phyloP scores from a whole-genome alignment of 2,797 vertebrate species.

The Pangasius djambal region DNA sequence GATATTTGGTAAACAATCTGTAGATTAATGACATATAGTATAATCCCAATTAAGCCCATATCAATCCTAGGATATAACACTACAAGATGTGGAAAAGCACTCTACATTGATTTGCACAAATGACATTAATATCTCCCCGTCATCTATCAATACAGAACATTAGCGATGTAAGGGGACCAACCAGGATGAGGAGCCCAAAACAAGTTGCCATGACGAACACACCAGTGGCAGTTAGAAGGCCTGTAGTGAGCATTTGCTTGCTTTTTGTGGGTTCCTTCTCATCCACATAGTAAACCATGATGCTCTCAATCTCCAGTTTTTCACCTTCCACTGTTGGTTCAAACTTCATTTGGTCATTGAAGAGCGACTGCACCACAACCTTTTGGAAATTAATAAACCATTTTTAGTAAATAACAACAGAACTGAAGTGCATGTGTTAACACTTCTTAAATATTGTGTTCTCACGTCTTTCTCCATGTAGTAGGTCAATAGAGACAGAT shows the following conservation, averaged over 20 bases:
- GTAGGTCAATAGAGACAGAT: conserved; percentile 84
- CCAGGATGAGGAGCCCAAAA: conserved; percentile 81
- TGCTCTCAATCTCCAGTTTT: conserved; percentile 70
- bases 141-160: background rate
- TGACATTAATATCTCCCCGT: background rate
- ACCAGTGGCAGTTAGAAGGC: conserved; percentile 87
- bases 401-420: background rate
- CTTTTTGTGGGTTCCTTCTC: conserved; percentile 82
- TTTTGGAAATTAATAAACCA: background rate
- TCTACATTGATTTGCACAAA: background rate
- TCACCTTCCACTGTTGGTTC: conserved; percentile 62
- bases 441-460: background rate
- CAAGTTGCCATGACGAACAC: conserved; percentile 80
- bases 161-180: conserved; percentile 65
- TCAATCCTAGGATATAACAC: background rate
- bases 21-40: background rate
- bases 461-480: conserved; percentile 95
- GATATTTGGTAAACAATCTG: background rate
- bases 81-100: background rate
- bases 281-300: conserved; percentile 84
- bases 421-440: background rate
- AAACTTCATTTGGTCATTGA: conserved; percentile 45
- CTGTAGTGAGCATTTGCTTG: conserved; percentile 81
- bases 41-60: background rate
- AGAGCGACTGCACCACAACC: conserved; percentile 82